Percentiles rank a stretch among this genome's conserved stretches.
phyloP scores from a whole-genome alignment of 2,888 invertebrate species.

The Ormyrus pomaceus region DNA sequence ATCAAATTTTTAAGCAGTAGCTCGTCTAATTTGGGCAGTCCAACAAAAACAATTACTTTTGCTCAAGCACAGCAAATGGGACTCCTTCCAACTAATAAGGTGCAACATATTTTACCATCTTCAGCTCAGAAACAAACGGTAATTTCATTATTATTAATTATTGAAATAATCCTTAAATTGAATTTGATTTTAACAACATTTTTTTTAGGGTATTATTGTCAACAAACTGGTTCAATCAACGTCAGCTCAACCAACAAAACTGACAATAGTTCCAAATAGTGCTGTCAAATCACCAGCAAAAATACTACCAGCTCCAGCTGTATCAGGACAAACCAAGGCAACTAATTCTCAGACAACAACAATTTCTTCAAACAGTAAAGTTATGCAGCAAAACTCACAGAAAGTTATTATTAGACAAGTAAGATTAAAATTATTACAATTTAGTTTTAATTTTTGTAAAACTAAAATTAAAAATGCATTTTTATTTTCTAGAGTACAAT shows the following conservation, averaged over 20 bases:
- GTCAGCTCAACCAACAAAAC: slow-evolving; percentile 70
- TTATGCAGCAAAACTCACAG: slow-evolving; percentile 75
- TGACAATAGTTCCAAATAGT: slow-evolving; percentile 74
- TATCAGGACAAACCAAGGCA: slow-evolving; percentile 66
- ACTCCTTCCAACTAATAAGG: slow-evolving; percentile 76
- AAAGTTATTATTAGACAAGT: slow-evolving; percentile 78
- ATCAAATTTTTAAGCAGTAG: slow-evolving; percentile 71
- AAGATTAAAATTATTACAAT: slow-evolving; percentile 27
- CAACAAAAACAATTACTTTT: slow-evolving; percentile 81
- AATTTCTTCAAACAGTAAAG: slow-evolving; percentile 66
- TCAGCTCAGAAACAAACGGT: slow-evolving; percentile 68
- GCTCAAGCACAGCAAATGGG: slow-evolving; percentile 82
- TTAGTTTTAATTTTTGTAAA: slow-evolving; percentile 9
- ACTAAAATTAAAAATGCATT: slow-evolving; percentile 25
- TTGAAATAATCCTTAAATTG: slow-evolving; percentile 49
- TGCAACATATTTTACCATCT: slow-evolving; percentile 75
- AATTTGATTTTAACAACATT: slow-evolving; percentile 52
- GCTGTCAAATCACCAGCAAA: slow-evolving; percentile 83
- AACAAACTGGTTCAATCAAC: slow-evolving; percentile 76
- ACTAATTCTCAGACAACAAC: slow-evolving; percentile 67
- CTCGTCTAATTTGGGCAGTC: slow-evolving; percentile 68
- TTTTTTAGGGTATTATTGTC: slow-evolving; percentile 75
- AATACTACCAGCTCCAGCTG: slow-evolving; percentile 80
- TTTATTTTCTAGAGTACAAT: slow-evolving; percentile 69
- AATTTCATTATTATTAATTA: slow-evolving; percentile 20